phyloP scores from a whole-genome alignment of 2,888 invertebrate species.

The Plebejus melissa region DNA sequence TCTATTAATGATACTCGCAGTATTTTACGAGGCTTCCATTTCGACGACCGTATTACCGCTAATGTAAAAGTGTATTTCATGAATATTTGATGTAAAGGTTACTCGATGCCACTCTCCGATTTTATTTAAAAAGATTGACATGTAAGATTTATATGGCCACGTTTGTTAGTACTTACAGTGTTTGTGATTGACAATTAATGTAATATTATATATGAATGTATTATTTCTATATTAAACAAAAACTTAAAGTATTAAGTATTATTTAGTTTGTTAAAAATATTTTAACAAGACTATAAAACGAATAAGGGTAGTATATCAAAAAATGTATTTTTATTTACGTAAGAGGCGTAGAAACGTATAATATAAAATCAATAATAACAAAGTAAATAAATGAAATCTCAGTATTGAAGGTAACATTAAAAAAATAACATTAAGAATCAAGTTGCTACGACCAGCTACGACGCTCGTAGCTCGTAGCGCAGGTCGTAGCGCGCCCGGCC shows the following conservation, averaged over 20 bases:
- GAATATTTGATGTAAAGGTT: not conserved
- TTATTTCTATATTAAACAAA: too few relatives aligned
- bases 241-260: not conserved
- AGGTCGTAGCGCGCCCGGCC: not conserved
- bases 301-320: not conserved
- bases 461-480: not conserved
- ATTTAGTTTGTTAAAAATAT: not conserved
- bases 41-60: not conserved
- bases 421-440: not conserved
- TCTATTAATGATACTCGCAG: conserved; percentile 34
- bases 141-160: not conserved
- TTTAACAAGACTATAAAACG: not conserved
- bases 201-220: too few relatives aligned
- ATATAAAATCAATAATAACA: not conserved
- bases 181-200: not conserved
- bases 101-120: not conserved
- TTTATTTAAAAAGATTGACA: not conserved
- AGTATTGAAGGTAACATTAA: too few relatives aligned
- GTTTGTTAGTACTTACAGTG: not conserved
- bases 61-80: not conserved
- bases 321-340: not conserved
- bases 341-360: not conserved
- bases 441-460: not conserved
- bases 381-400: too few relatives aligned
- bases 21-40: conserved; percentile 16